Evolutionary conservation across 2,113 vertebrate genomes (phyloP).

Genomic region (Antechinus flavipes): DNA sequence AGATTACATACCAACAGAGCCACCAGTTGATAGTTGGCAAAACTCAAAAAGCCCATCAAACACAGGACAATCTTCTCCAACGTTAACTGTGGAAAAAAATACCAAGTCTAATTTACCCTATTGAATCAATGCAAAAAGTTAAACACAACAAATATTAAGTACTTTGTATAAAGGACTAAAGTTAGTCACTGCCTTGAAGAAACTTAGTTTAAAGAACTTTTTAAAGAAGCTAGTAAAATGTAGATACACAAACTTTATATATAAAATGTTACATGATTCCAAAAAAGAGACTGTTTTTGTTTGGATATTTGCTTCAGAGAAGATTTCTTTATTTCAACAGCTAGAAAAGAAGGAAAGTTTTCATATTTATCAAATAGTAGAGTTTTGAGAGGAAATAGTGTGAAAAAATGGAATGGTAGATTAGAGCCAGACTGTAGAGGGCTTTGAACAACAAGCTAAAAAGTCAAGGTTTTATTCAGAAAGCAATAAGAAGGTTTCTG

Average conservation of each 20-base stretch:
- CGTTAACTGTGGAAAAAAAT: conserved; percentile 85
- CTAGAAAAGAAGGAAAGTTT: neutral
- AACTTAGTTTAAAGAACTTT: neutral
- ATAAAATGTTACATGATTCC: neutral
- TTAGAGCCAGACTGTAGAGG: neutral
- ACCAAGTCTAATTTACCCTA: conserved; percentile 46
- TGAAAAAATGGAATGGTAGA: neutral
- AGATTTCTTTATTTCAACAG: neutral
- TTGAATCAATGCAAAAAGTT: conserved; percentile 31
- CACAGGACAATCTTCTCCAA: conserved; percentile 91
- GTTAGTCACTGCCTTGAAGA: neutral
- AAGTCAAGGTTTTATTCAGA: neutral
- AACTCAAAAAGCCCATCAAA: conserved; percentile 92
- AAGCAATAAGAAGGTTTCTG: neutral
- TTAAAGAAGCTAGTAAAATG: neutral
- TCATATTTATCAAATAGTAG: neutral
- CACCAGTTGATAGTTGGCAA: conserved; percentile 90
- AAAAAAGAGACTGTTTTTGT: neutral
- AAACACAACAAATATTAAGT: neutral
- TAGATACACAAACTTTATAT: neutral
- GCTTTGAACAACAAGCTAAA: neutral
- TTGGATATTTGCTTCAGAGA: neutral
- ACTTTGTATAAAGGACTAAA: neutral
- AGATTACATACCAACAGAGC: conserved; percentile 88
- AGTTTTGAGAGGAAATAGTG: neutral